phyloP scores from a whole-genome alignment of 2,888 invertebrate genomes.

The Hesperia comma region DNA sequence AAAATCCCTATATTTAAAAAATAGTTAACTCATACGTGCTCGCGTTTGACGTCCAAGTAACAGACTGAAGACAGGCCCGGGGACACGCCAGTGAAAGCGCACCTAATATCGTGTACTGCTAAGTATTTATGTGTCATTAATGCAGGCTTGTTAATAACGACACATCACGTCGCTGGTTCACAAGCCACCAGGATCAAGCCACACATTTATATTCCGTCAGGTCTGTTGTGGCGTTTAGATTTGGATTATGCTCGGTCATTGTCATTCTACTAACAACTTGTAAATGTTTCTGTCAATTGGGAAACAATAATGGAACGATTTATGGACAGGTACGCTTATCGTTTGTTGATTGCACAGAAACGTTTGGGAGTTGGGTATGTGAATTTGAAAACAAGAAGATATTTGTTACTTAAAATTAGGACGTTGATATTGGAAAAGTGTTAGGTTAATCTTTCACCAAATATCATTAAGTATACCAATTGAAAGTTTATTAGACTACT shows the following conservation, averaged over 20 bases:
- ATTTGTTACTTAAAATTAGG: neutral
- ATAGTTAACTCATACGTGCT: constrained; percentile 56
- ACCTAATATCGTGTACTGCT: constrained; percentile 37
- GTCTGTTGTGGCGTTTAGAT: constrained; percentile 76
- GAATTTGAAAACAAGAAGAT: constrained; percentile 1
- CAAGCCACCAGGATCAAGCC: constrained; percentile 71
- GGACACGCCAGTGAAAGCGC: constrained; percentile 58
- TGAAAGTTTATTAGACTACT: no score
- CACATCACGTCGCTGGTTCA: constrained; percentile 81
- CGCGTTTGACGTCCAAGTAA: constrained; percentile 47
- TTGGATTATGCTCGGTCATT: constrained; percentile 81
- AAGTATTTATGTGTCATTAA: constrained; percentile 78
- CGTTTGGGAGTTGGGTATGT: constrained; percentile 3
- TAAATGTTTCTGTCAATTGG: constrained; percentile 72
- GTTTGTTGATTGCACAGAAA: constrained; percentile 38
- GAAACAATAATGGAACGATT: constrained; percentile 71
- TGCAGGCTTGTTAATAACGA: constrained; percentile 78
- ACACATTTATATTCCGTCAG: constrained; percentile 78
- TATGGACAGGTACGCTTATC: constrained; percentile 49
- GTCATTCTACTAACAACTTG: constrained; percentile 71
- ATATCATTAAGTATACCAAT: no score
- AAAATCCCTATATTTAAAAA: no score
- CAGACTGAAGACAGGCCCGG: constrained; percentile 48
- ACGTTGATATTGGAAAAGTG: no score
- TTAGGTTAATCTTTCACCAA: no score